Percentiles rank a stretch among this genome's conserved stretches.
phyloP scores from a whole-genome alignment of 1,140 invertebrate species.

The Brachionus calyciflorus region DNA sequence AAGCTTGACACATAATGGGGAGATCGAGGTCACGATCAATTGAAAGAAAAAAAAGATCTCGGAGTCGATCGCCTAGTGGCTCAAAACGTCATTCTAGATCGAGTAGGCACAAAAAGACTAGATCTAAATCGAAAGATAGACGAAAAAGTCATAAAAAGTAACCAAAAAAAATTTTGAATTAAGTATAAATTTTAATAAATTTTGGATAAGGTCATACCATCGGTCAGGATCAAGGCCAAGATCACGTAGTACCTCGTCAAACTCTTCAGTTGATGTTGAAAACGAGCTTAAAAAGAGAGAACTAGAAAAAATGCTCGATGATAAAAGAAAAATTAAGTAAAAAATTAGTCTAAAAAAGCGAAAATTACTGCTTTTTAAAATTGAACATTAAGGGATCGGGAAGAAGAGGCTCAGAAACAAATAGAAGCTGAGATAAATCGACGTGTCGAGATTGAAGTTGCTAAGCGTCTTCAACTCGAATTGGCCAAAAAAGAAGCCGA shows the following conservation, averaged over 20 bases:
- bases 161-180: neutral
- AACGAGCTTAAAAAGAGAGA: constrained; percentile 20
- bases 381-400: neutral
- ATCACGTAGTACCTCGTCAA: neutral
- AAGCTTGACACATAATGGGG: neutral
- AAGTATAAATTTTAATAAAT: neutral
- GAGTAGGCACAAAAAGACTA: neutral
- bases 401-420: neutral
- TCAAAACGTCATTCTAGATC: neutral
- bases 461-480: neutral
- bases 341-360: neutral
- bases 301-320: neutral
- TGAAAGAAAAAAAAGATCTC: constrained; percentile 10
- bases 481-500: neutral
- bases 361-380: no score
- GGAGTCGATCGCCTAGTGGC: constrained; percentile 1
- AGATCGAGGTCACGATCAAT: constrained; percentile 6
- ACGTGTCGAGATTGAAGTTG: neutral
- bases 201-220: neutral
- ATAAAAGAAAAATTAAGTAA: neutral
- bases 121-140: constrained; percentile 16
- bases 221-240: neutral
- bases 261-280: constrained; percentile 14
- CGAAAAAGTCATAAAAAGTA: neutral
- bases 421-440: neutral